These are phyloP conservation scores for Percopsis omiscomaycus DNA, from an alignment of 2,797 vertebrate genomes.

Conservation along the genomic window DNA sequence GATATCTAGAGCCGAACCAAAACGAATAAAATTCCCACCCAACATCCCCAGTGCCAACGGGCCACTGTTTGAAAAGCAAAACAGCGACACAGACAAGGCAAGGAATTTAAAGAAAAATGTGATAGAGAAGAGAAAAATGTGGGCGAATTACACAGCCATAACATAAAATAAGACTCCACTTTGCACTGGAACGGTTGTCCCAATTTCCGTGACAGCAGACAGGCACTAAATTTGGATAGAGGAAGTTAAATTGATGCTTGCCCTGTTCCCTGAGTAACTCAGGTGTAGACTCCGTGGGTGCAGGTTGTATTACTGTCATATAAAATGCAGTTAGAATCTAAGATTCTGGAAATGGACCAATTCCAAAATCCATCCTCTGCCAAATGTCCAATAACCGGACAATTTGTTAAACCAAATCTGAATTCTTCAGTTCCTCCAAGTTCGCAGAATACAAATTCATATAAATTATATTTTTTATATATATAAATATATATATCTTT, in stretches of 20 bases:
- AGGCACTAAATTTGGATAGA: constrained; percentile 4
- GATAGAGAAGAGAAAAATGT: constrained; percentile 6
- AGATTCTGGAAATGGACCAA: constrained; percentile 20
- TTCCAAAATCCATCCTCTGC: constrained; percentile 29
- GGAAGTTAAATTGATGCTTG: constrained; percentile 12
- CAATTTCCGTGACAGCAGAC: background rate
- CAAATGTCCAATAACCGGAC: constrained; percentile 45
- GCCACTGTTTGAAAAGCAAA: constrained; percentile 7
- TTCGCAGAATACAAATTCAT: constrained; percentile 37
- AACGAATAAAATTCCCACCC: constrained; percentile 11
- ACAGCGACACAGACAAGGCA: background rate
- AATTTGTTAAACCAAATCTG: constrained; percentile 39
- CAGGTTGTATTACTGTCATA: constrained; percentile 28
- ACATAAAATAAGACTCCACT: constrained; percentile 8
- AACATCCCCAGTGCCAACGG: constrained; percentile 25
- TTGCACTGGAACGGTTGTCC: constrained; percentile 1
- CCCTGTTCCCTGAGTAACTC: background rate
- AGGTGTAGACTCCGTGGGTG: background rate
- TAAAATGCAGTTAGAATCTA: constrained; percentile 37
- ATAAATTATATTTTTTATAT: constrained; percentile 16
- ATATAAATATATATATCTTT: constrained; percentile 23
- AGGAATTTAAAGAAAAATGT: constrained; percentile 1
- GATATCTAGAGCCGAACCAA: background rate
- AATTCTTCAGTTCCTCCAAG: constrained; percentile 27
- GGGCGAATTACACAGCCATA: background rate